phyloP scores from a whole-genome alignment of 2,797 vertebrate genomes.

The Argentina silus region DNA sequence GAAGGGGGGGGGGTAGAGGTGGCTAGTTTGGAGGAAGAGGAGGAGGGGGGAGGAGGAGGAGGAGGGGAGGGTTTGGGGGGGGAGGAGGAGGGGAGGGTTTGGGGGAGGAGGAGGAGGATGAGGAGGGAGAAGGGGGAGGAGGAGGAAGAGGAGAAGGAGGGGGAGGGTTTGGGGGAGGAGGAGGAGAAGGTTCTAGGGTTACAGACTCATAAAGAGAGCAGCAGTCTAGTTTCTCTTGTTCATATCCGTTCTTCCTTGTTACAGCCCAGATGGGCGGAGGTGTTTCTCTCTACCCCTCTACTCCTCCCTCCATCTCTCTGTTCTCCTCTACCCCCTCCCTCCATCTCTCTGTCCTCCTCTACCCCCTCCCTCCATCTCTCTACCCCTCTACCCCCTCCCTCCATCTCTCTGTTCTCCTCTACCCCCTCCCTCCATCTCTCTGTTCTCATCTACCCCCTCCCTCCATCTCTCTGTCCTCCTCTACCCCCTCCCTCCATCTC shows the following conservation, averaged over 20 bases:
- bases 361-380: not conserved
- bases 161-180: not conserved
- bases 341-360: constrained; percentile 2
- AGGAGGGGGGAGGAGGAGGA: constrained; percentile 8
- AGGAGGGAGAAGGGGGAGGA: not conserved
- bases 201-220: constrained; percentile 14
- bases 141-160: not conserved
- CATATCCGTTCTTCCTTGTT: constrained; percentile 27
- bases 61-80: not conserved
- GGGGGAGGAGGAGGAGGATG: not conserved
- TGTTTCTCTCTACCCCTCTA: too few species aligned
- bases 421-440: not conserved
- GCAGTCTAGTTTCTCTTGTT: constrained; percentile 27
- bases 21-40: too few species aligned
- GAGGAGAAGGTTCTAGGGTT: not conserved
- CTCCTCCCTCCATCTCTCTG: constrained; percentile 3
- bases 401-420: constrained; percentile 5
- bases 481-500: too few species aligned
- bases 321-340: constrained; percentile 3
- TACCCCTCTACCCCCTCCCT: not conserved
- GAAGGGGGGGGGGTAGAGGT: too few species aligned
- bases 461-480: too few species aligned
- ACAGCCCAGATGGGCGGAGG: constrained; percentile 24
- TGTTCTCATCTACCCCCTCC: not conserved
- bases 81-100: not conserved